These are phyloP conservation scores for Mola mola DNA, from an alignment of 2,113 vertebrate species.

Conservation along the genomic window DNA sequence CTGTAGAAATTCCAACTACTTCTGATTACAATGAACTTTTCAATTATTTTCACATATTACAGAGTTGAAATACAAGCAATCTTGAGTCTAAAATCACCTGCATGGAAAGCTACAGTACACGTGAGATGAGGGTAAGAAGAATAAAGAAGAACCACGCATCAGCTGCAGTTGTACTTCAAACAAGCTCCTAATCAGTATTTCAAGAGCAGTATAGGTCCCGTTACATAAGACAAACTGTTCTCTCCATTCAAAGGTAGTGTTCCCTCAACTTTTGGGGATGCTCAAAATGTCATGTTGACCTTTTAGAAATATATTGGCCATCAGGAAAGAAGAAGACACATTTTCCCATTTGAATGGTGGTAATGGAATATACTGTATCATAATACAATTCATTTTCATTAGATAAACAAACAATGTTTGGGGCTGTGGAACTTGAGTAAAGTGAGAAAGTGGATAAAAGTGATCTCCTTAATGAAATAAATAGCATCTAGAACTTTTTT, in stretches of 20 bases:
- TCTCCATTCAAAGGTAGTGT: constrained; percentile 34
- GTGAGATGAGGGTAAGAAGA: constrained; percentile 50
- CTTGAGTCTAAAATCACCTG: constrained; percentile 48
- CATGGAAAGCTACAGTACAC: constrained; percentile 70
- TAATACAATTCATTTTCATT: constrained; percentile 65
- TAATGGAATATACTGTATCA: constrained; percentile 63
- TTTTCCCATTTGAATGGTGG: constrained; percentile 44
- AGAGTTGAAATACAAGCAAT: constrained; percentile 54
- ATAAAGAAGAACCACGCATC: constrained; percentile 37
- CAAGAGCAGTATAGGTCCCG: constrained; percentile 50
- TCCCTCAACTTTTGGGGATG: constrained; percentile 37
- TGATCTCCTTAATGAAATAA: constrained; percentile 73
- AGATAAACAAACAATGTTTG: constrained; percentile 61
- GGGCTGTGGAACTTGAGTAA: constrained; percentile 45
- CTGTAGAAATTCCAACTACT: constrained; percentile 68
- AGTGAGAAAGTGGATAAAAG: constrained; percentile 63
- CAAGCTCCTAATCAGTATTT: constrained; percentile 44
- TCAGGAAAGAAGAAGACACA: constrained; percentile 59
- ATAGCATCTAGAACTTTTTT: constrained; percentile 71
- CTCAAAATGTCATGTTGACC: constrained; percentile 47
- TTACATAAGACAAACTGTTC: constrained; percentile 46
- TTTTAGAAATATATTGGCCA: constrained; percentile 65
- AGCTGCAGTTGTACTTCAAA: constrained; percentile 24
- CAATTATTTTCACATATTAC: constrained; percentile 58
- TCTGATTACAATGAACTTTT: constrained; percentile 12